These are phyloP conservation scores for Callipepla californica DNA, from an alignment of 2,113 vertebrate genomes.

Conservation along the genomic window DNA sequence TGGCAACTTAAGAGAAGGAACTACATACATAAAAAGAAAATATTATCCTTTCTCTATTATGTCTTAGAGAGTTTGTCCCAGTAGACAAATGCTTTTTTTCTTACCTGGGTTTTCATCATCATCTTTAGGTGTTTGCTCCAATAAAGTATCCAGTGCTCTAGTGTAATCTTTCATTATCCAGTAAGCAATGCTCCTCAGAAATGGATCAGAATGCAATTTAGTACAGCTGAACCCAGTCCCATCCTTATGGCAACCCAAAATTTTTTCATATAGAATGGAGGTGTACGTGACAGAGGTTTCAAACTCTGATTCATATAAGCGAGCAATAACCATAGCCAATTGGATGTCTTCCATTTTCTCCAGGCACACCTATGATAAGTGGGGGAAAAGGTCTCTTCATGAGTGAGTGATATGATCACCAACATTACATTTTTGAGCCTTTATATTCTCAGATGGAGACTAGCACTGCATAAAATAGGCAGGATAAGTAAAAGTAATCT, in stretches of 20 bases:
- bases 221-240: conserved; percentile 88
- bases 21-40: neutral
- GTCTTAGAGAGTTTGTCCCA: neutral
- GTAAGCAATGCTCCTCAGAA: conserved; percentile 94
- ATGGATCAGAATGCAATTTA: conserved; percentile 92
- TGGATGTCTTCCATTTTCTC: conserved; percentile 99
- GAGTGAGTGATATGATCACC: neutral
- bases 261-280: conserved; percentile 92
- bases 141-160: conserved; percentile 90
- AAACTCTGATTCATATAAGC: conserved; percentile 95
- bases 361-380: conserved; percentile 86
- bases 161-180: conserved; percentile 98
- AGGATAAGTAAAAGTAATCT: neutral
- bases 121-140: conserved; percentile 96
- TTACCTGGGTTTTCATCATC: conserved; percentile 92
- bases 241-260: conserved; percentile 90
- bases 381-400: neutral
- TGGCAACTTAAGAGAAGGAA: neutral
- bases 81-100: neutral
- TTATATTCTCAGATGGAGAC: neutral
- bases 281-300: conserved; percentile 94
- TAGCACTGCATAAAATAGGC: neutral
- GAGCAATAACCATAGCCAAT: conserved; percentile 94
- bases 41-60: neutral
- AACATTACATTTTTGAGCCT: neutral